Evolutionary conservation across 2,888 invertebrate species (phyloP).

Genomic region (Microchrysa polita): DNA sequence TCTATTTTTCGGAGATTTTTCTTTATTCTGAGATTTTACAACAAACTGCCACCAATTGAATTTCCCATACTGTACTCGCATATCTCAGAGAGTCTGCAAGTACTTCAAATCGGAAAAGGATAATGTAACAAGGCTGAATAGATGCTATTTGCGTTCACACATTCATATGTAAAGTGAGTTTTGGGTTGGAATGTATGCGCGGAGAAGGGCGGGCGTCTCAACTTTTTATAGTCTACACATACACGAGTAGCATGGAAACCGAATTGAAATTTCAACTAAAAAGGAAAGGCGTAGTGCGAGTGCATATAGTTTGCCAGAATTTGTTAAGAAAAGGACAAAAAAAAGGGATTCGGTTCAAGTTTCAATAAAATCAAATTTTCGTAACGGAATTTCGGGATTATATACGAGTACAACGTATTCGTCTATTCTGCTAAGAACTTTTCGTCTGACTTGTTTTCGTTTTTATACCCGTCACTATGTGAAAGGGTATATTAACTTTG

Average conservation of each 20-base stretch:
- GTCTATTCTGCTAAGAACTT: too few species aligned
- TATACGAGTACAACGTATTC: too few species aligned
- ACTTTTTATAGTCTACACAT: too few species aligned
- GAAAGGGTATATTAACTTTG: too few species aligned
- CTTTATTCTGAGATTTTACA: too few species aligned
- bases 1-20: too few species aligned
- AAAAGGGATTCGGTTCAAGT: constrained; percentile 23
- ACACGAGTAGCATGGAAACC: background rate
- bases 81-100: too few species aligned
- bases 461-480: too few species aligned
- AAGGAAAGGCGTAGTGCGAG: background rate
- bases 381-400: constrained; percentile 20
- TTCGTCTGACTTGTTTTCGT: too few species aligned
- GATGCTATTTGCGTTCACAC: constrained; percentile 28
- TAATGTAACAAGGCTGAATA: constrained; percentile 22
- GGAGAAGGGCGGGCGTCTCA: background rate
- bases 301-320: background rate
- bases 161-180: constrained; percentile 41
- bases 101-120: background rate
- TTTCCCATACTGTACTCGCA: too few species aligned
- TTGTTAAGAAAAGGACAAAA: constrained; percentile 7
- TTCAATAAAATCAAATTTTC: constrained; percentile 35
- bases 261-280: too few species aligned
- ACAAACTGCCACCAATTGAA: too few species aligned
- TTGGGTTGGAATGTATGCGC: background rate